Evolutionary conservation across 2,113 vertebrate species (phyloP).

Genomic region (Castor canadensis): DNA sequence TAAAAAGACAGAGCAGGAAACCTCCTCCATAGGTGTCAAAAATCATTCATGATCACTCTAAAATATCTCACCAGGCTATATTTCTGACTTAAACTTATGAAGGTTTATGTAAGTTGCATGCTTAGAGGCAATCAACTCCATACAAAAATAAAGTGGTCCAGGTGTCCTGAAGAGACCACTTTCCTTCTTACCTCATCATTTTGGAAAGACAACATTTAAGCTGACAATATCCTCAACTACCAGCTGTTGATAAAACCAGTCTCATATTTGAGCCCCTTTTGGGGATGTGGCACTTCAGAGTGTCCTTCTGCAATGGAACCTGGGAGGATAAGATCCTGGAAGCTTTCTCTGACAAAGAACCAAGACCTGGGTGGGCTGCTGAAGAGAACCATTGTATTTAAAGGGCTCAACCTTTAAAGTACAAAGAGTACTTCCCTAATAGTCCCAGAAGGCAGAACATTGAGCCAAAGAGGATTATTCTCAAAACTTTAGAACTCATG

Average conservation of each 20-base stretch:
- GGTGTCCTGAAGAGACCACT: slow-evolving; percentile 48
- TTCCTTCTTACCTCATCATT: slow-evolving; percentile 23
- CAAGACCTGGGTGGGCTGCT: not conserved
- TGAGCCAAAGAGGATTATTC: not conserved
- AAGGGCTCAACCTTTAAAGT: not conserved
- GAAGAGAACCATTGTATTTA: not conserved
- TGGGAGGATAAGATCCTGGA: not conserved
- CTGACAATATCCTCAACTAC: fast-evolving
- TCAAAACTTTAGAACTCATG: not conserved
- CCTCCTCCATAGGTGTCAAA: not conserved
- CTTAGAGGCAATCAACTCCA: not conserved
- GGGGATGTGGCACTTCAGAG: not conserved
- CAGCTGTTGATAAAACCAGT: not conserved
- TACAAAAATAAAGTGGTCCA: not conserved
- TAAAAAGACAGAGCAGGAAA: slow-evolving; percentile 19
- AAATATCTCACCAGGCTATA: slow-evolving; percentile 27
- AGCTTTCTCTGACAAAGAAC: not conserved
- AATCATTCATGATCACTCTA: slow-evolving; percentile 41
- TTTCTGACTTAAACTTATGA: slow-evolving; percentile 53
- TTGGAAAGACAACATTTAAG: slow-evolving; percentile 21
- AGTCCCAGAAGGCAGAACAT: not conserved
- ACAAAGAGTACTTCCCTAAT: not conserved
- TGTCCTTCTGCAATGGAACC: not conserved
- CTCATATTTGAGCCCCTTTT: slow-evolving; percentile 11
- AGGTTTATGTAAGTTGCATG: slow-evolving; percentile 29